These are phyloP conservation scores for Drosophila pachea DNA, from an alignment of 1,140 invertebrate genomes.

Conservation along the genomic window DNA sequence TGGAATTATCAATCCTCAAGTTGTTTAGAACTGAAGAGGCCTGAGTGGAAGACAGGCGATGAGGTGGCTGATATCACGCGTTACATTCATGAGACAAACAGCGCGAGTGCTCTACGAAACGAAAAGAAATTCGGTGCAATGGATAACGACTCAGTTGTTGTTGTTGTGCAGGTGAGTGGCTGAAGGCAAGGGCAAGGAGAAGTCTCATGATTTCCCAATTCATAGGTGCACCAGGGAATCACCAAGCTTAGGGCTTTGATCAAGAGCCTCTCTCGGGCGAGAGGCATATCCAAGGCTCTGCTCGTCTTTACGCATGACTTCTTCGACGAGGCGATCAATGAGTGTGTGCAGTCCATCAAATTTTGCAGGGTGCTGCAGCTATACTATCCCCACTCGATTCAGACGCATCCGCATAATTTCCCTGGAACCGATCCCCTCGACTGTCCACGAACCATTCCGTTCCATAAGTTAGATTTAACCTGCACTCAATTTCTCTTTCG, in stretches of 20 bases:
- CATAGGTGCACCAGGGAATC: not conserved
- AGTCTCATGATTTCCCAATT: not conserved
- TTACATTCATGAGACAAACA: not conserved
- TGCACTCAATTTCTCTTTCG: not conserved
- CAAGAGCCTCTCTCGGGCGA: not conserved
- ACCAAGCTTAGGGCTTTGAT: not conserved
- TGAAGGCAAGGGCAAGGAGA: not conserved
- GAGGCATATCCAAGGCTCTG: not conserved
- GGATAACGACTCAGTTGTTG: not conserved
- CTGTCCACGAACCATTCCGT: not conserved
- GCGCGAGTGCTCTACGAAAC: not conserved
- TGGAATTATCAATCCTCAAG: too few species aligned
- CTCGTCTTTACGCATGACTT: conserved; percentile 8
- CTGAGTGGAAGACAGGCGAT: too few species aligned
- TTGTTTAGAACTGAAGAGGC: too few species aligned
- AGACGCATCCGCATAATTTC: conserved; percentile 1
- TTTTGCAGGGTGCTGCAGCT: conserved; percentile 16
- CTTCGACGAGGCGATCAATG: not conserved
- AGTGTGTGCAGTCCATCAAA: not conserved
- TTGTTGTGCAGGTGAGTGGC: not conserved
- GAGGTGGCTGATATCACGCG: not conserved
- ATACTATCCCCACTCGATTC: conserved; percentile 16
- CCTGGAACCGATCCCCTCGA: not conserved
- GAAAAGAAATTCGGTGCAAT: not conserved
- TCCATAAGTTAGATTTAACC: not conserved